phyloP scores from a whole-genome alignment of 1,140 invertebrate genomes.

The Leptinotarsa texana region DNA sequence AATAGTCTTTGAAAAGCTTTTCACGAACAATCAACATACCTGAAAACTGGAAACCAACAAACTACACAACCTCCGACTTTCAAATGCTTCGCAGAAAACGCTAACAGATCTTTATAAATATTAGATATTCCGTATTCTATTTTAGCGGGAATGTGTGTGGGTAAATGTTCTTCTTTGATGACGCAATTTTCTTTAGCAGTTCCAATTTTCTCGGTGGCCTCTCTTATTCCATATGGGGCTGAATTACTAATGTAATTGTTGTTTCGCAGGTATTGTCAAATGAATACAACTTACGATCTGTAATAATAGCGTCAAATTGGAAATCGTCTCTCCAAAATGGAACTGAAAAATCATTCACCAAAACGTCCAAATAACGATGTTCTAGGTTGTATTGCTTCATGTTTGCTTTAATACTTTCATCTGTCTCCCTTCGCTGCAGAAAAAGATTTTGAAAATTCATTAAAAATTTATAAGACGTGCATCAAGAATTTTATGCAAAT shows the following conservation, averaged over 20 bases:
- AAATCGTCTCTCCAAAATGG: conserved; percentile 75
- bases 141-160: conserved; percentile 82
- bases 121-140: conserved; percentile 81
- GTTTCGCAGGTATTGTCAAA: background rate
- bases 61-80: conserved; percentile 78
- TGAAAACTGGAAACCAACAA: conserved; percentile 89
- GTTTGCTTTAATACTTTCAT: conserved; percentile 86
- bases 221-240: conserved; percentile 96
- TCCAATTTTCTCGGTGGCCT: conserved; percentile 85
- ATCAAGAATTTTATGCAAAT: background rate
- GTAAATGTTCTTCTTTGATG: conserved; percentile 65
- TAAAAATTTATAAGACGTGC: background rate
- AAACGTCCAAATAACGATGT: conserved; percentile 80
- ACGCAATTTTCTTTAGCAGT: conserved; percentile 64
- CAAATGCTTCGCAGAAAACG: conserved; percentile 79
- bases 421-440: conserved; percentile 69
- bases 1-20: too few relatives aligned
- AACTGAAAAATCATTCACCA: conserved; percentile 87
- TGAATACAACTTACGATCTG: conserved; percentile 80
- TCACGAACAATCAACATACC: conserved; percentile 57
- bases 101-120: conserved; percentile 81
- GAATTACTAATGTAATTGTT: conserved; percentile 45
- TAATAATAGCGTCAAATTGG: conserved; percentile 85
- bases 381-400: conserved; percentile 83
- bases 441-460: background rate